A percentile compares a stretch with the other conserved stretches of the same genome.
These are phyloP conservation scores for Cryptops parisi DNA, from an alignment of 2,888 invertebrate species.

Conservation along the genomic window DNA sequence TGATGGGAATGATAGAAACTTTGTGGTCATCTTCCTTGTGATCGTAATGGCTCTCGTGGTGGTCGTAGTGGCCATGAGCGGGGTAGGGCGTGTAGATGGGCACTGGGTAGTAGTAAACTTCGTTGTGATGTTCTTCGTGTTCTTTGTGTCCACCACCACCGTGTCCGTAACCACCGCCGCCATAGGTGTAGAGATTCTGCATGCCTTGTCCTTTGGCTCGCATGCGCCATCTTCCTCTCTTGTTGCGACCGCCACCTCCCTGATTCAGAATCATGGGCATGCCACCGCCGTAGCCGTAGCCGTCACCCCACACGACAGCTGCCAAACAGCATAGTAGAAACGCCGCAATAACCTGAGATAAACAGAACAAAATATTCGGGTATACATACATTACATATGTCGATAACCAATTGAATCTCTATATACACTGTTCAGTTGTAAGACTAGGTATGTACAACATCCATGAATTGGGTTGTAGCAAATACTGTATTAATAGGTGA, in stretches of 20 bases:
- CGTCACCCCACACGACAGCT: neutral
- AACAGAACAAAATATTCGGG: too few species aligned
- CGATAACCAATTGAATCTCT: too few species aligned
- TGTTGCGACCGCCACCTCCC: neutral
- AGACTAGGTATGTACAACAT: too few species aligned
- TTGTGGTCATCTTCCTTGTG: neutral
- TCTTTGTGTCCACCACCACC: conserved; percentile 1
- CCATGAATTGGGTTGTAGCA: too few species aligned
- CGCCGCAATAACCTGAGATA: neutral
- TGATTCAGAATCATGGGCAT: neutral
- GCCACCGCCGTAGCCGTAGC: neutral
- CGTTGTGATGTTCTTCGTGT: neutral
- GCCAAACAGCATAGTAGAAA: neutral
- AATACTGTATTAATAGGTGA: too few species aligned
- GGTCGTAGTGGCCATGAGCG: neutral
- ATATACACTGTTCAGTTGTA: too few species aligned
- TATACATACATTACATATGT: too few species aligned
- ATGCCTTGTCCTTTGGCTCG: neutral
- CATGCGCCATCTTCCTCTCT: neutral
- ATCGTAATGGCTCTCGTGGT: neutral
- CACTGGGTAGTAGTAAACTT: neutral
- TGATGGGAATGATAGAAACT: neutral
- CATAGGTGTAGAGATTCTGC: neutral
- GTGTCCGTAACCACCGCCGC: neutral
- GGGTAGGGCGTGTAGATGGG: too few species aligned